Evolutionary conservation across 92 coral and sea anemone genomes (phyloP).

Genomic region (Anthopleura xanthogrammica): DNA sequence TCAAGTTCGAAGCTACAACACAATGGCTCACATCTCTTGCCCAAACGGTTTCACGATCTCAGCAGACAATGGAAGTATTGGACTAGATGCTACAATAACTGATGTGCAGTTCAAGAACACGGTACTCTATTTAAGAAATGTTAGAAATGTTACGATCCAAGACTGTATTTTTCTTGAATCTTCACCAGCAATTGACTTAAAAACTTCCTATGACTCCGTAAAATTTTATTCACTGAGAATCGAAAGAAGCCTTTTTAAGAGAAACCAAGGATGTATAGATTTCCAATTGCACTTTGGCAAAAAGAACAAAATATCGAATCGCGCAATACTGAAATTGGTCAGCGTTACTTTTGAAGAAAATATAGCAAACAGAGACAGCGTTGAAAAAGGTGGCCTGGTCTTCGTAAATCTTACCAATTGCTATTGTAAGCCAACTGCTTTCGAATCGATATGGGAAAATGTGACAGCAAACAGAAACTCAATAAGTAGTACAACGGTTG

Average conservation of each 20-base stretch:
- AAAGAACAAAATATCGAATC: background rate
- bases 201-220: background rate
- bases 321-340: background rate
- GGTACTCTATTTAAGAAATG: too few relatives aligned
- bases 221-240: background rate
- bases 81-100: too few relatives aligned
- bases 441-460: too few relatives aligned
- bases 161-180: background rate
- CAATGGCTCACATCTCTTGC: too few relatives aligned
- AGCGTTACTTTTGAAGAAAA: constrained; percentile 10
- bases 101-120: too few relatives aligned
- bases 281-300: background rate
- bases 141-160: too few relatives aligned
- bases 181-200: background rate
- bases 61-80: too few relatives aligned
- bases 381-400: too few relatives aligned
- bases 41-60: too few relatives aligned
- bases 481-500: background rate
- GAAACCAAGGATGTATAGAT: background rate
- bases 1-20: too few relatives aligned
- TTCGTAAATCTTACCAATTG: too few relatives aligned
- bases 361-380: background rate
- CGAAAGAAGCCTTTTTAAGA: background rate
- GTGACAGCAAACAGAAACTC: background rate
- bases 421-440: too few relatives aligned